Conservation (phyloP, 2,888 invertebrate species). For the Drosophila niveifrons region DNA sequence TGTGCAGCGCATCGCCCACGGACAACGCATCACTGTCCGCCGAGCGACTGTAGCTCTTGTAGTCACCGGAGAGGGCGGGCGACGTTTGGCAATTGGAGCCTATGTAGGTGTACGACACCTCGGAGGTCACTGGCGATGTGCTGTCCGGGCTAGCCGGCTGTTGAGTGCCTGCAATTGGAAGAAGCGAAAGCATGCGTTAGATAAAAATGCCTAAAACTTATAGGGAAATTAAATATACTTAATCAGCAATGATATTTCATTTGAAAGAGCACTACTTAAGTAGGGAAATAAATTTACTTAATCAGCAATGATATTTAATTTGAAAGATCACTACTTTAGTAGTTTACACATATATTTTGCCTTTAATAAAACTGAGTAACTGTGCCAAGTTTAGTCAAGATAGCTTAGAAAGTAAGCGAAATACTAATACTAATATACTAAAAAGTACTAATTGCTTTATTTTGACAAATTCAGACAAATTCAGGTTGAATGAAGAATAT, state of each 20-base stretch:
- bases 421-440: too few relatives aligned
- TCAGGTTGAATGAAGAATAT: too few relatives aligned
- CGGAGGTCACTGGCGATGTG: slow-evolving; percentile 93
- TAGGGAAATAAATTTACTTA: background rate
- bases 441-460: too few relatives aligned
- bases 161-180: slow-evolving; percentile 86
- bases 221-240: background rate
- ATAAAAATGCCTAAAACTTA: background rate
- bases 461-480: too few relatives aligned
- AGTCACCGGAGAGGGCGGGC: slow-evolving; percentile 83
- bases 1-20: slow-evolving; percentile 78
- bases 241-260: background rate
- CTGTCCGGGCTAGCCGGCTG: slow-evolving; percentile 94
- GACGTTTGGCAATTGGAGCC: slow-evolving; percentile 84
- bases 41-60: slow-evolving; percentile 84
- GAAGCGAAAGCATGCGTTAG: background rate
- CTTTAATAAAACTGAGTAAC: background rate
- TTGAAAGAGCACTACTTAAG: too few relatives aligned
- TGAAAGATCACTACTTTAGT: too few relatives aligned
- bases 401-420: background rate
- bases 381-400: background rate
- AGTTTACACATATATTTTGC: background rate
- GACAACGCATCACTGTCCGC: slow-evolving; percentile 84
- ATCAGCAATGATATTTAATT: too few relatives aligned
- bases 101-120: slow-evolving; percentile 87